Base-by-base conservation (phyloP, 2,797 vertebrate species). In the Scolopax bukidnonensis region DNA sequence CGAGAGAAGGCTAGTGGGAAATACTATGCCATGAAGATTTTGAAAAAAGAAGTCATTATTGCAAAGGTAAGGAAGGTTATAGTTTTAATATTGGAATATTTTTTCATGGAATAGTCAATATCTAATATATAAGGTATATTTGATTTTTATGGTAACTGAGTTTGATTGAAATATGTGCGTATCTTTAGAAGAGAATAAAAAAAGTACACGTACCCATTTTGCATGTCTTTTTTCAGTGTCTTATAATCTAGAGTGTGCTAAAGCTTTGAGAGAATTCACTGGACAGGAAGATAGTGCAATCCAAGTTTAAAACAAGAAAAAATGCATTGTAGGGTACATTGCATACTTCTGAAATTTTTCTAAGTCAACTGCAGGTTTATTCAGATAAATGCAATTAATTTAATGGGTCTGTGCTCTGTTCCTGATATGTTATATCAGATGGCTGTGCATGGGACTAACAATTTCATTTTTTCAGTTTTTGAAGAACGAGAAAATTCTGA, bases 21-120 rank as follows among this genome's bases (percentile, higher is more conserved):
- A 97, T 99, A 99, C 78, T 99, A 99, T 45, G 99, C 99, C 96
- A 99, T 99, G 99, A 99, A 99, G 98, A 99, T 99, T 97, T 98
- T 99, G 91, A 99, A 99, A 98, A 99, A 99, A 97, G 99, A 99
- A 98, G 99, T 99, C 77, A 99, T 99, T 97, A 99, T 99, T 96
- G 99, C 99, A 97, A 99, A 99, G 99, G 99, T 99, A 98, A 96
- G 84, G 67, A 70, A 60, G 7, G 8, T 38, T 90, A 1, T 36
- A 68, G 43, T 87, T 94, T 64, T 69, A 81, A 51, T 89, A 38
- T 28, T 87, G 45, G 59, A 60, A 38, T 60, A 27, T 60, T 60
- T n/a, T 60, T 16, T 7, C 57, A 16, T 84, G 12, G 45, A 87
- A 43, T 89, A 51, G 67, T 89, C 33, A 48, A 3, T 80, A 24